Conservation (phyloP, 2,113 vertebrate species). For the Rhabdomys dilectus region DNA sequence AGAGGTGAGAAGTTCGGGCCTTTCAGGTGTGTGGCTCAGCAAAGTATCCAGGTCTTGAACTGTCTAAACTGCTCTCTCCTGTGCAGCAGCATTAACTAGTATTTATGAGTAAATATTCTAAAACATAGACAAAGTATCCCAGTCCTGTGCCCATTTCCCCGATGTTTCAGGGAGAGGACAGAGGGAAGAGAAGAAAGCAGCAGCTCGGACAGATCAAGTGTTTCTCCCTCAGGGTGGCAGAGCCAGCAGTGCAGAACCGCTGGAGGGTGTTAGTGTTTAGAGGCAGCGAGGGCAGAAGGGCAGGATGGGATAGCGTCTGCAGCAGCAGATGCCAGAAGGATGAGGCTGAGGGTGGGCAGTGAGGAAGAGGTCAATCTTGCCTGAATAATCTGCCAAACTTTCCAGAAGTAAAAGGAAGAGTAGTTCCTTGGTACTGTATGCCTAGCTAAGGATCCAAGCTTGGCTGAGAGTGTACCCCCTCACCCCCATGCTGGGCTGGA, state of each 20-base stretch:
- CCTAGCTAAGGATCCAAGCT: not conserved
- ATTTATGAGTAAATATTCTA: not conserved
- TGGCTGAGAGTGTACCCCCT: rapidly evolving
- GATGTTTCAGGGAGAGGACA: not conserved
- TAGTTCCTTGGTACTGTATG: not conserved
- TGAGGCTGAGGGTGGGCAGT: too few species aligned
- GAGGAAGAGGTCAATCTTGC: not conserved
- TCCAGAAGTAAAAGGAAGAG: not conserved
- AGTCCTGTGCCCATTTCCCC: not conserved
- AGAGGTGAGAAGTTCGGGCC: not conserved
- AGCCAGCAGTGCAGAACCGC: not conserved
- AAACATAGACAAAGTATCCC: rapidly evolving
- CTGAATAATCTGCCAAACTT: not conserved
- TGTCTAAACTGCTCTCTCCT: not conserved
- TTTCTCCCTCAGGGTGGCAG: rapidly evolving
- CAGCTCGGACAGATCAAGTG: rapidly evolving
- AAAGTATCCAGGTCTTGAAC: not conserved
- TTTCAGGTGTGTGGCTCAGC: not conserved
- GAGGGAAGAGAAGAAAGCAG: not conserved
- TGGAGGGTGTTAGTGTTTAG: not conserved
- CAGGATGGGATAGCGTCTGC: too few species aligned
- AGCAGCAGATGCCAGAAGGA: not conserved
- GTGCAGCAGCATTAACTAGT: not conserved
- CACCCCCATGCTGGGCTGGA: rapidly evolving
- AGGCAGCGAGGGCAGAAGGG: not conserved